Evolutionary conservation across 1,140 invertebrate species (phyloP).

Genomic region (Sinonovacula constricta): DNA sequence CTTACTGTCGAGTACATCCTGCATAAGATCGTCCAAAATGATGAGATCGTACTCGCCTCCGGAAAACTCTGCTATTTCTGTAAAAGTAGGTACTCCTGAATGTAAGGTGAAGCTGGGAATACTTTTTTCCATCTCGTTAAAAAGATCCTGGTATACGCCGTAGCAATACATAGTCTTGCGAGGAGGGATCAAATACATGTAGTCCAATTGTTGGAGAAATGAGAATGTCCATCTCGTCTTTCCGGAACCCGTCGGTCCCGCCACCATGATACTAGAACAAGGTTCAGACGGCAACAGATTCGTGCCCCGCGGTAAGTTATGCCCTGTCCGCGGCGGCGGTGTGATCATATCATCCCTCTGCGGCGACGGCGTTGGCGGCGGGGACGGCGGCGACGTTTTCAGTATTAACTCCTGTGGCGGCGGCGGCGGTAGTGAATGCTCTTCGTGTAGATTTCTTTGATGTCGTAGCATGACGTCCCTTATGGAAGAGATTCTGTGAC

Average conservation of each 20-base stretch:
- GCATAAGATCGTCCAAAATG: conserved; percentile 30
- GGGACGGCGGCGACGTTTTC: background rate
- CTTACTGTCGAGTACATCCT: background rate
- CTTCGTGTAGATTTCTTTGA: background rate
- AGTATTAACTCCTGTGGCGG: background rate
- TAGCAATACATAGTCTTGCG: conserved; percentile 7
- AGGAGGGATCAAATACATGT: background rate
- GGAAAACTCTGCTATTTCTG: conserved; percentile 15
- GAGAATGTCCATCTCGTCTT: conserved; percentile 3
- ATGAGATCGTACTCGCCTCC: conserved; percentile 11
- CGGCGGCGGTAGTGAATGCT: background rate
- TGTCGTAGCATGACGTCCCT: background rate
- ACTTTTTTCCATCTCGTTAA: conserved; percentile 1
- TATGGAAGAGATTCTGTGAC: background rate
- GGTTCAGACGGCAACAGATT: conserved; percentile 2
- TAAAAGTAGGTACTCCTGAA: background rate
- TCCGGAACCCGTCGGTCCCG: conserved; percentile 1
- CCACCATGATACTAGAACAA: background rate
- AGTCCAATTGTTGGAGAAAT: background rate
- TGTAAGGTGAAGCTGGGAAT: background rate
- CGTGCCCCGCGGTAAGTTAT: no score
- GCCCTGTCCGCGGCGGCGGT: no score
- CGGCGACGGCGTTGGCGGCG: background rate
- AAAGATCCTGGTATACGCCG: conserved; percentile 30
- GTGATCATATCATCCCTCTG: background rate